phyloP scores from a whole-genome alignment of 1,140 invertebrate species.

The Carcinoscorpius rotundicauda region DNA sequence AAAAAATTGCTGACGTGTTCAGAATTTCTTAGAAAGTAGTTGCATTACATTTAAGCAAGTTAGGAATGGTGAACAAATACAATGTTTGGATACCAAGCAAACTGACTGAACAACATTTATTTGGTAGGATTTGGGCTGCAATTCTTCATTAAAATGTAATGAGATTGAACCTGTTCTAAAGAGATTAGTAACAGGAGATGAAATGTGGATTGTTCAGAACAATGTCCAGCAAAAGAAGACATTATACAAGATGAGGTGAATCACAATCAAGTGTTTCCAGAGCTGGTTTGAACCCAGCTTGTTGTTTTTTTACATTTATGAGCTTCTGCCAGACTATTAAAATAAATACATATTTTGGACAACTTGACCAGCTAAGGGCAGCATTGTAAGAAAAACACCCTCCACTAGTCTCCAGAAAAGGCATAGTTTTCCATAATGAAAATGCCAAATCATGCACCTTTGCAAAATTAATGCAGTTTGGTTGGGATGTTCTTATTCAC shows the following conservation, averaged over 20 bases:
- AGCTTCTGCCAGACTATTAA: constrained; percentile 4
- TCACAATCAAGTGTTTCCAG: not conserved
- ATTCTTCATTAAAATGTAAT: too few species aligned
- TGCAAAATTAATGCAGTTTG: constrained; percentile 28
- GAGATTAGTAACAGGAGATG: constrained; percentile 2
- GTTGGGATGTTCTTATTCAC: constrained; percentile 35
- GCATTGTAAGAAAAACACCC: constrained; percentile 3
- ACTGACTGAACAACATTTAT: too few species aligned
- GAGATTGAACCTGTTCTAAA: not conserved
- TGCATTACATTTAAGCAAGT: too few species aligned
- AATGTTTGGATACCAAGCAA: too few species aligned
- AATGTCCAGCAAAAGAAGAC: not conserved
- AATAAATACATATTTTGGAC: constrained; percentile 4
- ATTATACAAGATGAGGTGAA: not conserved
- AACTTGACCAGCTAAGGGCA: constrained; percentile 4
- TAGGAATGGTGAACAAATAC: too few species aligned
- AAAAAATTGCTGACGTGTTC: too few species aligned
- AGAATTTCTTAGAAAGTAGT: too few species aligned
- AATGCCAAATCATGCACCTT: constrained; percentile 22
- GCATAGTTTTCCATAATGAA: constrained; percentile 19
- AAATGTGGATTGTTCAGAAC: constrained; percentile 4
- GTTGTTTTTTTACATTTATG: too few species aligned
- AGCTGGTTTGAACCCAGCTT: too few species aligned
- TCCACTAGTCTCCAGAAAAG: not conserved
- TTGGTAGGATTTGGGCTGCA: too few species aligned